A percentile compares a stretch with the other conserved stretches of the same genome.
Conservation (phyloP, 2,113 vertebrate genomes). For the Rhynchopsitta pachyrhyncha region DNA sequence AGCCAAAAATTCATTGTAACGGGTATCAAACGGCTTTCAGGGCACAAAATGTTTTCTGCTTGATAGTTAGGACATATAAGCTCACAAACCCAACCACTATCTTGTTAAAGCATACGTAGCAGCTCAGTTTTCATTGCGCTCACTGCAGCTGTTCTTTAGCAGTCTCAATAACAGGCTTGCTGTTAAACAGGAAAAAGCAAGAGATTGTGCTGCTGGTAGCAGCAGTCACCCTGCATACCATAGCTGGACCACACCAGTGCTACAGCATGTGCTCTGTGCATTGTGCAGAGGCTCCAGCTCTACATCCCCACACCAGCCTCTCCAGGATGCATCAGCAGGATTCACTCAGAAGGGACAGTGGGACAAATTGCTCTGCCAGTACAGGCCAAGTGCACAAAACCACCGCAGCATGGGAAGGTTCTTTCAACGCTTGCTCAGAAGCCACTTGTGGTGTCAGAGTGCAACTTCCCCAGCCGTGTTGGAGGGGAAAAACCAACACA, state of each 20-base stretch:
- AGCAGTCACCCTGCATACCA: not conserved
- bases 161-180: not conserved
- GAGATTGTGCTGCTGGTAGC: not conserved
- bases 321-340: not conserved
- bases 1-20: not conserved
- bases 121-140: not conserved
- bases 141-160: not conserved
- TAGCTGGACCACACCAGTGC: fast-evolving
- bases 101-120: fast-evolving
- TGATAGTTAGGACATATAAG: no score
- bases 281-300: not conserved
- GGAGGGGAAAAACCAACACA: not conserved
- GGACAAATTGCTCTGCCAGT: not conserved
- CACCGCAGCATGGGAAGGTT: fast-evolving
- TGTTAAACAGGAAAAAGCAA: not conserved
- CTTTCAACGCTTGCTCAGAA: not conserved
- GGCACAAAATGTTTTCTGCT: not conserved
- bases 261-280: fast-evolving
- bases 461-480: not conserved
- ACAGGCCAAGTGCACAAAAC: not conserved
- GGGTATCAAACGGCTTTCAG: not conserved
- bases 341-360: fast-evolving
- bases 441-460: fast-evolving
- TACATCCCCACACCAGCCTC: fast-evolving
- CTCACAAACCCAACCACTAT: not conserved